Percentiles rank a stretch among this genome's conserved stretches.
phyloP scores from a whole-genome alignment of 2,113 vertebrate genomes.

The Epinephelus fuscoguttatus region DNA sequence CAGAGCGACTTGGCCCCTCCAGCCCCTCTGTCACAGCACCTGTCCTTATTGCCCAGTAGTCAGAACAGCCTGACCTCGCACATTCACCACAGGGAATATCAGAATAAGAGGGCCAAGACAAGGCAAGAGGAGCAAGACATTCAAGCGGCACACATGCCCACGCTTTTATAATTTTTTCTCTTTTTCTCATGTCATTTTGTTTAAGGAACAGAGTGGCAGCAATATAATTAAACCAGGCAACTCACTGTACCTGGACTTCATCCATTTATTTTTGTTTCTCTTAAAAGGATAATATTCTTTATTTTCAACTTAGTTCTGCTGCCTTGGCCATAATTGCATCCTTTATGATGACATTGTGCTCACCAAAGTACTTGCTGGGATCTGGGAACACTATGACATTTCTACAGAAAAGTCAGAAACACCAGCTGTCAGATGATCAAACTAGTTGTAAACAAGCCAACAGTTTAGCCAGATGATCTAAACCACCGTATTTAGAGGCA shows the following conservation, averaged over 20 bases:
- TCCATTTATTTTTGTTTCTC: background rate
- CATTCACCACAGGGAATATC: slow-evolving; percentile 39
- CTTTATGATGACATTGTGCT: background rate
- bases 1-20: slow-evolving; percentile 20
- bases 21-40: slow-evolving; percentile 57
- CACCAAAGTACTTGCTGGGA: background rate
- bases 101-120: background rate
- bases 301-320: background rate
- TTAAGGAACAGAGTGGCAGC: background rate
- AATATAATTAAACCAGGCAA: background rate
- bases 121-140: slow-evolving; percentile 10
- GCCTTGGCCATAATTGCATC: background rate
- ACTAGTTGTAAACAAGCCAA: background rate
- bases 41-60: slow-evolving; percentile 36
- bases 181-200: background rate
- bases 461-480: background rate
- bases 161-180: background rate
- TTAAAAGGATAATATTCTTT: background rate
- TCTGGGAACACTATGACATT: background rate
- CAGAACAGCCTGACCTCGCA: slow-evolving; percentile 64
- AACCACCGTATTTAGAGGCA: background rate
- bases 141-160: background rate
- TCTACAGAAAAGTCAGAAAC: background rate
- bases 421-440: background rate
- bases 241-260: background rate